Base-by-base conservation (phyloP, 2,797 vertebrate species). In the Erpetoichthys calabaricus region DNA sequence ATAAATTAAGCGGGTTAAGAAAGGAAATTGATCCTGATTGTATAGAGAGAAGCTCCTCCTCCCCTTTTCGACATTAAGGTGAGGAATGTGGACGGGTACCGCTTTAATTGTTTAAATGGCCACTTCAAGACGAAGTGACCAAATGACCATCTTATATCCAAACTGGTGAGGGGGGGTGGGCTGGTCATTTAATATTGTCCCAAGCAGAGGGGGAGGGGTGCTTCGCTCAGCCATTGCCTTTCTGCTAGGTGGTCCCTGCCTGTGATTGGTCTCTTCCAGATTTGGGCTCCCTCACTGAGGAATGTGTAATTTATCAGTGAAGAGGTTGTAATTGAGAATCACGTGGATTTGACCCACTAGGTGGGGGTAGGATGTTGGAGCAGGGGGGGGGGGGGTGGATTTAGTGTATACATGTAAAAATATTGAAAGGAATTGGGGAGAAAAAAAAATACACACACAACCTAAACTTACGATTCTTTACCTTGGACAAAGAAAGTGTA, bases 331-430 rank as follows among this genome's bases (percentile, higher is more conserved):
- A 72, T 66, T 69, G 72, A 65, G 70, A 71, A 76, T 83, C 82
- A 82, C 81, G 79, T 86, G 80, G 81, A 83, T 75, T 59, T 81
- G 77, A 76, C 74, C 73, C 68, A 64, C 71, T 64, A 73, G 64
- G 61, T 69, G 63, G 67, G 67, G 68, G 51, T 63, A 58, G 74
- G 63, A 61, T 47, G 52, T 55, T 57, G 56, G 59, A 58, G 79
- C 68, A 74, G 56, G 45, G 45, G 9, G 55, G 5, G 8, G 49
- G 55, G 57, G 60, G 60, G 8, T 25, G 41, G 50, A 60, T 63
- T 64, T 73, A 71, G 62, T 61, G 45, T 52, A 59, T 49, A 43
- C 52, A 53, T 51, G 54, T 63, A 50, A 59, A 41, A 10, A 45
- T 58, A 44, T 56, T 62, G 42, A 49, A 57, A 66, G 54, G 49